phyloP scores from a whole-genome alignment of 2,888 invertebrate species.

The Cerastoderma edule region DNA sequence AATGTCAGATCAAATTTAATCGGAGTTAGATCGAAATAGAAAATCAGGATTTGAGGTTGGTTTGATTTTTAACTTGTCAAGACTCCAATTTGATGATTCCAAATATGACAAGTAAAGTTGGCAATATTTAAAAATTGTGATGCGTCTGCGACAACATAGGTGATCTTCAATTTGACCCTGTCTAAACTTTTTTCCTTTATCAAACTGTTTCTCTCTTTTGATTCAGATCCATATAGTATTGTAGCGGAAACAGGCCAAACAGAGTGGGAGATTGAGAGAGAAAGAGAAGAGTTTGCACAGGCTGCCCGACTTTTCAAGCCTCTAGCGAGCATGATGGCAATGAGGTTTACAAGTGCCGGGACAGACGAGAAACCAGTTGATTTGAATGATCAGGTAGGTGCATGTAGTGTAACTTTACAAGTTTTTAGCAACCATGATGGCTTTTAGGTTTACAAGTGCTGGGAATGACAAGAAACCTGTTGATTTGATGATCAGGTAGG shows the following conservation, averaged over 20 bases:
- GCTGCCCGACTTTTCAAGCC: conserved; percentile 90
- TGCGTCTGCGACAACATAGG: too few species aligned
- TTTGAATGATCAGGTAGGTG: conserved; percentile 70
- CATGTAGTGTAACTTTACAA: conserved; percentile 78
- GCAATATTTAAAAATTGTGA: too few species aligned
- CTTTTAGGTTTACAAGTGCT: conserved; percentile 88
- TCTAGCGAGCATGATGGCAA: conserved; percentile 85
- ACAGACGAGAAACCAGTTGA: conserved; percentile 68
- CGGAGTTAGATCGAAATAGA: too few species aligned
- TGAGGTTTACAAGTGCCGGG: conserved; percentile 87
- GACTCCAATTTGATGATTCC: too few species aligned
- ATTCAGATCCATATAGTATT: conserved; percentile 73
- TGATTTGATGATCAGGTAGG: conserved; percentile 79
- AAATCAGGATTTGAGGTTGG: too few species aligned
- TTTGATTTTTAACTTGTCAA: too few species aligned
- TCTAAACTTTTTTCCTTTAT: too few species aligned
- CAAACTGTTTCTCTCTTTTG: conserved; percentile 4
- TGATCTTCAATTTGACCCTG: too few species aligned
- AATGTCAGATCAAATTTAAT: too few species aligned
- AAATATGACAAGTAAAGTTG: too few species aligned
- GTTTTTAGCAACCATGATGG: conserved; percentile 86
- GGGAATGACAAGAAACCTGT: conserved; percentile 8
- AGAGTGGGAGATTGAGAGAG: conserved; percentile 92
- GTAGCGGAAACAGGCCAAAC: conserved; percentile 86
- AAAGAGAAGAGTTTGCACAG: conserved; percentile 91